Evolutionary conservation across 2,888 invertebrate genomes (phyloP), one percentile per base, ranked within the genome.

Genomic region (Meteorus cinctellus): DNA sequence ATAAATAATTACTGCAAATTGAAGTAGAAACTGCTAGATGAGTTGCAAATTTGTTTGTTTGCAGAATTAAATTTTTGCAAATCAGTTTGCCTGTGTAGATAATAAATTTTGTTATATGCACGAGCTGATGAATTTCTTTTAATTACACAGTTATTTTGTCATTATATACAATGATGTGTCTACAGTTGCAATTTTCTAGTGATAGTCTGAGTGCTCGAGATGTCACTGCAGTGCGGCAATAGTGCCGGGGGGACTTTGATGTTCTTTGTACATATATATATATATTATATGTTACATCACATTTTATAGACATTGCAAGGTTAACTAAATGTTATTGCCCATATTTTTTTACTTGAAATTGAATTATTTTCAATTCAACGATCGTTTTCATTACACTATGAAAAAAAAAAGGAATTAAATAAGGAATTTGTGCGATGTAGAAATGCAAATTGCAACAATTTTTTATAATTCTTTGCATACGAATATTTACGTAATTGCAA

Each of bases 171-270:
- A 63, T 72, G 63, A 65, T 31, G 29, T 19, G 41, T 72, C 41
- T 55, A 31, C 72, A 72, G 72, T 65, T 62, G 55, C 63, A 51
- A 63, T 34, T 70, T 69, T 55, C 14, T 27, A 67, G 16, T 55
- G 55, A 55, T 55, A 19, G 55, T 55, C 55, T 19, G 6, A 55
- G 55, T 55, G 24, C 19, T 55, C 19, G 55, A 55, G 19, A 55
- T 55, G n/a, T 31, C 59, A 62, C 66, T 70, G 75, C 71, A 71
- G 66, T 71, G 71, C 66, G 75, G 59, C 66, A 65, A 41, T 55
- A 70, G 71, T 71, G 65, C 36, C 45, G 66, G 60, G 48, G 24
- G 59, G 65, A 65, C 12, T 67, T 24, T 63, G 14, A 59, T 55
- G 31, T 63, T 59, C 48, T n/a, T 19, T 55, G 19, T 19, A 24